phyloP scores from a whole-genome alignment of 2,797 vertebrate genomes.

The Spinus olivaceus region DNA sequence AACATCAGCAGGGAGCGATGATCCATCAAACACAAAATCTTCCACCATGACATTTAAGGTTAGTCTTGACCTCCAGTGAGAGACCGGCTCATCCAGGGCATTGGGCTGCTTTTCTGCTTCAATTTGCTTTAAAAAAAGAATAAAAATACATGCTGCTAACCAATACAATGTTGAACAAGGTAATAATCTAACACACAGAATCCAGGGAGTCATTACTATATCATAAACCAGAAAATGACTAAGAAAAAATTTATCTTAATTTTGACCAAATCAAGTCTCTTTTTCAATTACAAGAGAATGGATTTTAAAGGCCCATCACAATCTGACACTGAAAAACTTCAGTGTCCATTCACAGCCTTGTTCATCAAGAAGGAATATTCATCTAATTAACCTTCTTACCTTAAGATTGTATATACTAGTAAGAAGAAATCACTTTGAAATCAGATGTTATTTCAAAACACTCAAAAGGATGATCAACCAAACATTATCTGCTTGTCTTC shows the following conservation, averaged over 20 bases:
- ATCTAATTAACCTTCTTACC: not conserved
- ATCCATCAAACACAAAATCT: slow-evolving; percentile 88
- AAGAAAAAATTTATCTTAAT: not conserved
- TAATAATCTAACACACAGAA: not conserved
- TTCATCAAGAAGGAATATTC: not conserved
- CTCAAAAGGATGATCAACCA: not conserved
- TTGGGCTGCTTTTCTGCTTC: slow-evolving; percentile 72
- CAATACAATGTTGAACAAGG: not conserved
- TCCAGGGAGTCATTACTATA: not conserved
- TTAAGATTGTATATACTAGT: not conserved
- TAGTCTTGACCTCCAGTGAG: slow-evolving; percentile 89
- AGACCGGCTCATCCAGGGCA: slow-evolving; percentile 79
- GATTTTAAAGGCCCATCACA: not conserved
- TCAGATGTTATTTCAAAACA: not conserved
- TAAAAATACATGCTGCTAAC: not conserved
- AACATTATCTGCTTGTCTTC: not conserved
- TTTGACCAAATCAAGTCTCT: not conserved
- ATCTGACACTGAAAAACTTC: not conserved
- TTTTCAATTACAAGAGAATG: not conserved
- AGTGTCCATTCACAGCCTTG: not conserved
- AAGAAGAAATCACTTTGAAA: not conserved
- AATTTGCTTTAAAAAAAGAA: slow-evolving; percentile 63
- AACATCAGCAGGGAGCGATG: slow-evolving; percentile 90
- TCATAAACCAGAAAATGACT: not conserved
- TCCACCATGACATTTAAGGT: slow-evolving; percentile 92